A percentile compares a stretch with the other conserved stretches of the same genome.
These are phyloP conservation scores for Dendropsophus ebraccatus DNA, from an alignment of 2,113 vertebrate genomes.

Conservation along the genomic window DNA sequence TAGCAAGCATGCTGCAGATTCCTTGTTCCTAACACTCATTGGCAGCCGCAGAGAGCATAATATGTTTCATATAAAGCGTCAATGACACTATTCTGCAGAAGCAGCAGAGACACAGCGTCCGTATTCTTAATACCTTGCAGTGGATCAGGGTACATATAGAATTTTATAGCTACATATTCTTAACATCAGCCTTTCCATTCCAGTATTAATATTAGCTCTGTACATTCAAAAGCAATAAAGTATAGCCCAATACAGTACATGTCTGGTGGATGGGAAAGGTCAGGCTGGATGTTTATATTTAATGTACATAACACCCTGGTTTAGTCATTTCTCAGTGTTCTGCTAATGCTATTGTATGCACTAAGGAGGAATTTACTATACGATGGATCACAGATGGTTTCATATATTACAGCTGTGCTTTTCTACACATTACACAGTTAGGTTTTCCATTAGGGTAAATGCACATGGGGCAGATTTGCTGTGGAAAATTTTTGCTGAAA, in stretches of 20 bases:
- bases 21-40: conserved; percentile 53
- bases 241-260: too few relatives aligned
- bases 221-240: neutral
- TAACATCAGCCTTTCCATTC: neutral
- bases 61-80: conserved; percentile 45
- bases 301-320: neutral
- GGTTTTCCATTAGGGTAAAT: neutral
- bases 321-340: neutral
- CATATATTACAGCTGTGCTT: neutral
- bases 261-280: neutral
- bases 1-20: conserved; percentile 53
- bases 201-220: conserved; percentile 11
- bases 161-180: neutral
- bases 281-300: neutral
- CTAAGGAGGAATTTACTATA: neutral
- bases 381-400: neutral
- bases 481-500: neutral
- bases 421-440: neutral
- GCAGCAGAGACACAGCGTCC: conserved; percentile 20
- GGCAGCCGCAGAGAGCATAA: conserved; percentile 46
- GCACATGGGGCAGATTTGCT: neutral
- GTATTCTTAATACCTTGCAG: conserved; percentile 5
- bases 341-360: neutral
- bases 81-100: conserved; percentile 46
- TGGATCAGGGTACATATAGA: conserved; percentile 1